Evolutionary conservation across 2,888 invertebrate species (phyloP).

Genomic region (Drosophila yooni): DNA sequence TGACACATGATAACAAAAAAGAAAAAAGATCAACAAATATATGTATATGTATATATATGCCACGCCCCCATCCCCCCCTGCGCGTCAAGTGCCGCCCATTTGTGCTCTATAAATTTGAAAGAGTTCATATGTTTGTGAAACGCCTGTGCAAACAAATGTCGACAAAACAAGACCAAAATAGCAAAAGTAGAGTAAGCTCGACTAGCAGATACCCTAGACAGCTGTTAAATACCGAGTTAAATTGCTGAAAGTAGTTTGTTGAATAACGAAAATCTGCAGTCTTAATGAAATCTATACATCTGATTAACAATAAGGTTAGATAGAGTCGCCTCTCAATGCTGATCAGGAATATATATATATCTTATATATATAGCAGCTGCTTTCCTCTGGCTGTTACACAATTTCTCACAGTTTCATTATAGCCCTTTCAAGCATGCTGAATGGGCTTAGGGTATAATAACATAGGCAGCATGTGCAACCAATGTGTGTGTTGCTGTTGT

Average conservation of each 20-base stretch:
- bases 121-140: slow-evolving; percentile 64
- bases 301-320: accelerated
- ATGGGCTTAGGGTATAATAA: slow-evolving; percentile 1
- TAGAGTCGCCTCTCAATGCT: neutral
- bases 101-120: slow-evolving; percentile 60
- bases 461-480: slow-evolving; percentile 42
- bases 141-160: slow-evolving; percentile 39
- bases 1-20: neutral
- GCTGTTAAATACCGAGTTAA: neutral
- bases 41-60: neutral
- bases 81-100: slow-evolving; percentile 12
- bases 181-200: neutral
- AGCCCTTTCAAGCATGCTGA: neutral
- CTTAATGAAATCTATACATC: neutral
- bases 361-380: neutral
- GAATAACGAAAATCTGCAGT: too few species aligned
- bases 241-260: neutral
- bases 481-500: slow-evolving; percentile 41
- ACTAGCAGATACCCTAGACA: neutral
- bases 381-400: neutral
- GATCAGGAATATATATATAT: neutral
- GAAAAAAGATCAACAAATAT: neutral
- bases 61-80: slow-evolving; percentile 33
- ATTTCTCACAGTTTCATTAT: neutral
- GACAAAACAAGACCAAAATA: slow-evolving; percentile 14